Evolutionary conservation across 2,888 invertebrate species (phyloP), one percentile per base, ranked within the genome.

Genomic region (Euphydryas editha): DNA sequence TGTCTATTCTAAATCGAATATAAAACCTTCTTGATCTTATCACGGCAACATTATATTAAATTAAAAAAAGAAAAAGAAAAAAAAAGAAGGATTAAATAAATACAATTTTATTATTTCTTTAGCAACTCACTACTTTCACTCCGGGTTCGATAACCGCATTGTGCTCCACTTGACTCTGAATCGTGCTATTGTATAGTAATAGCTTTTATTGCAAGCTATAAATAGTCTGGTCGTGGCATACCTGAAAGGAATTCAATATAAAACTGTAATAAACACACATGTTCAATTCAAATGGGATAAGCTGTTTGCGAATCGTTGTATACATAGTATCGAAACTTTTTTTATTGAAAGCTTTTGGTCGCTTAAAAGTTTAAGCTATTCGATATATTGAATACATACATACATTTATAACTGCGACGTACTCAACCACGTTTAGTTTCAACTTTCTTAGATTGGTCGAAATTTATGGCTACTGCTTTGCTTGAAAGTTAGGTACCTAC

Each of bases 201-300:
- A 65, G 54, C 55, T 70, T 69, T 70, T 70, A 70, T 70, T 62
- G 61, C 67, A 30, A 44, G 5, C 69, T 67, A 64, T 70, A 63
- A 63, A 63, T 67, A 65, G 57, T 60, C 49, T 51, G 39, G 37
- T 59, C 44, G 54, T 54, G 55, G 59, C 47, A 39, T 59, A 37
- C 58, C 21, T 46, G 57, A 30, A 39, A 58, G 30, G 46, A 61
- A 56, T 59, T 46, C 51, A n/a, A 51, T 30, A 51, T 30, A 30
- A 51, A 51, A 51, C 15, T 18, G 47, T 58, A 24, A 21, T 21
- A 61, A 39, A 24, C 60, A 5, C 15, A 54, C 44, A 44, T 15
- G 30, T 15, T 18, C 51, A 18, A 24, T 54, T 44, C 11, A 49
- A 47, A 47, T 8, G 37, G 20, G 20, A 20, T 47, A 47, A 47